Evolutionary conservation across 1,140 invertebrate species (phyloP).

Genomic region (Stegodyphus dumicola): DNA sequence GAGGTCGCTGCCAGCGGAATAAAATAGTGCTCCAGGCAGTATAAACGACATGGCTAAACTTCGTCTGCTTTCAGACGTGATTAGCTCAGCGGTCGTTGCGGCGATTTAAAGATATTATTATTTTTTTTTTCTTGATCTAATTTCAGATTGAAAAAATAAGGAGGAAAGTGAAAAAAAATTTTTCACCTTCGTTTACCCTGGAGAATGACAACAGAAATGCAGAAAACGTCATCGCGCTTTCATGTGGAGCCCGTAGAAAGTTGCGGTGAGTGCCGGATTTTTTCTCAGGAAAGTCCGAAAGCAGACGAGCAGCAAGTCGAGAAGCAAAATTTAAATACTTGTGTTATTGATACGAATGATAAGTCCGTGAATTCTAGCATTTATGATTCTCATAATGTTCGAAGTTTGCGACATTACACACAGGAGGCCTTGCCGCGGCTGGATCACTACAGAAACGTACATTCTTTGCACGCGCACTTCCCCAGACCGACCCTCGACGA

Average conservation of each 20-base stretch:
- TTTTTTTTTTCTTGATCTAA: background rate
- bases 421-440: slow-evolving; percentile 89
- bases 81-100: background rate
- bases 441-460: slow-evolving; percentile 94
- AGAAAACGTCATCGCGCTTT: slow-evolving; percentile 8
- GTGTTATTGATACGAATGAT: slow-evolving; percentile 20
- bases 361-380: background rate
- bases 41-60: background rate
- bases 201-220: background rate
- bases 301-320: background rate
- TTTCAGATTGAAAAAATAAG: background rate
- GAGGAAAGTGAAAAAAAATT: background rate
- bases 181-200: background rate
- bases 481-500: slow-evolving; percentile 91
- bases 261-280: background rate
- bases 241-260: slow-evolving; percentile 20
- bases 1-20: background rate
- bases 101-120: background rate
- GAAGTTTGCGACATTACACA: slow-evolving; percentile 88
- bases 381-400: slow-evolving; percentile 73
- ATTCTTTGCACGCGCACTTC: slow-evolving; percentile 87
- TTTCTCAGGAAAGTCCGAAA: background rate
- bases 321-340: background rate
- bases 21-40: background rate
- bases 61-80: background rate